phyloP scores from a whole-genome alignment of 1,140 invertebrate genomes.

The Agrypnia vestita region DNA sequence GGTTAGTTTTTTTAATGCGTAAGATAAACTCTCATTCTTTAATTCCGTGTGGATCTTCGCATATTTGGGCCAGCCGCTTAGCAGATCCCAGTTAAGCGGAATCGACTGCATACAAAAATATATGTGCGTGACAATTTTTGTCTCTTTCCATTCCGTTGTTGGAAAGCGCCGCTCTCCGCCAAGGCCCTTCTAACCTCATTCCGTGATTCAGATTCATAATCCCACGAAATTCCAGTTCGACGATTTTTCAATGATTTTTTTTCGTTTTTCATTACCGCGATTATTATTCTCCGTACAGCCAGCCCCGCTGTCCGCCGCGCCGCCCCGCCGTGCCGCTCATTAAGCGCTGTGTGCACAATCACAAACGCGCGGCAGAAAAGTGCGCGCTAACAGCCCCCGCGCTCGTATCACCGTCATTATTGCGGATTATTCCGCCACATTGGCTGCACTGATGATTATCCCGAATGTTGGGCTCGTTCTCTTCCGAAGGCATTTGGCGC shows the following conservation, averaged over 20 bases:
- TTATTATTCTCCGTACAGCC: background rate
- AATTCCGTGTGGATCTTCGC: too few relatives aligned
- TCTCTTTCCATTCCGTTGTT: too few relatives aligned
- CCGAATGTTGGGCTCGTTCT: constrained; percentile 4
- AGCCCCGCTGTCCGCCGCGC: too few relatives aligned
- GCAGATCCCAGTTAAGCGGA: too few relatives aligned
- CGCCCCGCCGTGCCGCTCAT: constrained; percentile 24
- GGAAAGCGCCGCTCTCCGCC: too few relatives aligned
- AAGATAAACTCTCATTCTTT: too few relatives aligned
- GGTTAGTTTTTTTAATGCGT: too few relatives aligned
- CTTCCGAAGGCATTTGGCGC: constrained; percentile 11
- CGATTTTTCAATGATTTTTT: constrained; percentile 1
- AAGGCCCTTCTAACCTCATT: too few relatives aligned
- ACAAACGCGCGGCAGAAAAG: constrained; percentile 24
- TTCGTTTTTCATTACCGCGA: constrained; percentile 9
- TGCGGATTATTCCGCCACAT: constrained; percentile 40
- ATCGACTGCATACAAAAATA: too few relatives aligned
- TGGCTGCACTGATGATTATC: constrained; percentile 34
- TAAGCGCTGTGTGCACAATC: constrained; percentile 32
- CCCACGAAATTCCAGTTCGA: background rate
- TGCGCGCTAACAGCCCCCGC: constrained; percentile 10
- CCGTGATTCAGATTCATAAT: too few relatives aligned
- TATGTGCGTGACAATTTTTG: too few relatives aligned
- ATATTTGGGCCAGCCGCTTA: too few relatives aligned
- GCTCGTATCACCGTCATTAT: constrained; percentile 37